Conservation (phyloP, 2,888 invertebrate species). For the Ferdinandea cuprea region DNA sequence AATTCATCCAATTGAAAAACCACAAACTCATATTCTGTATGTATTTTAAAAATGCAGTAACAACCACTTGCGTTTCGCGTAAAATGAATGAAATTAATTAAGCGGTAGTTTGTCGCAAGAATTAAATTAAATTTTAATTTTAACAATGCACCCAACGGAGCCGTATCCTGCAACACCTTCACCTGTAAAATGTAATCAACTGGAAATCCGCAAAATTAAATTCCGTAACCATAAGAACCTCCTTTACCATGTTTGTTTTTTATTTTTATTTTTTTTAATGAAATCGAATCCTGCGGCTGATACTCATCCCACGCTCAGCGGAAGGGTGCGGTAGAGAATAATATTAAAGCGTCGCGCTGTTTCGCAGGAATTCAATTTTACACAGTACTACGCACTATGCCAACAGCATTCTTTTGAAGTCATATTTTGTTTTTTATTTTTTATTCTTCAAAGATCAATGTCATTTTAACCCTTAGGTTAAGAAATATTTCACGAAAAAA, state of each 20-base stretch:
- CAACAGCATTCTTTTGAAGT: constrained; percentile 22
- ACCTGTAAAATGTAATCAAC: constrained; percentile 8
- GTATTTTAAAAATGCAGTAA: constrained; percentile 11
- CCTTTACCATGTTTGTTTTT: constrained; percentile 50
- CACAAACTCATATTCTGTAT: neutral
- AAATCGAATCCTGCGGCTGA: constrained; percentile 20
- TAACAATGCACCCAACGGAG: neutral
- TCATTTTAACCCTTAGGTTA: constrained; percentile 49
- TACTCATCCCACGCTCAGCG: constrained; percentile 28
- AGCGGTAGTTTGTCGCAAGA: constrained; percentile 19
- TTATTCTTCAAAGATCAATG: constrained; percentile 65
- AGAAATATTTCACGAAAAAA: constrained; percentile 19
- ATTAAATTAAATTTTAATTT: constrained; percentile 15
- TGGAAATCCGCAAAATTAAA: constrained; percentile 17
- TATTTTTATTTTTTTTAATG: neutral
- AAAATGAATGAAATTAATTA: constrained; percentile 30
- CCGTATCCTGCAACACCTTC: neutral
- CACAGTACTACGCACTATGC: constrained; percentile 5
- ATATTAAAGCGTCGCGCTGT: constrained; percentile 6
- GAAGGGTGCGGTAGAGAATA: neutral
- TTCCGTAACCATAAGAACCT: neutral
- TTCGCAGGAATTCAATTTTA: constrained; percentile 24
- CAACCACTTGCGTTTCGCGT: constrained; percentile 8
- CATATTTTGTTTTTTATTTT: constrained; percentile 1
- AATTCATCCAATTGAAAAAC: constrained; percentile 19